phyloP scores from a whole-genome alignment of 1,140 invertebrate genomes.

The Drosophila prosaltans region DNA sequence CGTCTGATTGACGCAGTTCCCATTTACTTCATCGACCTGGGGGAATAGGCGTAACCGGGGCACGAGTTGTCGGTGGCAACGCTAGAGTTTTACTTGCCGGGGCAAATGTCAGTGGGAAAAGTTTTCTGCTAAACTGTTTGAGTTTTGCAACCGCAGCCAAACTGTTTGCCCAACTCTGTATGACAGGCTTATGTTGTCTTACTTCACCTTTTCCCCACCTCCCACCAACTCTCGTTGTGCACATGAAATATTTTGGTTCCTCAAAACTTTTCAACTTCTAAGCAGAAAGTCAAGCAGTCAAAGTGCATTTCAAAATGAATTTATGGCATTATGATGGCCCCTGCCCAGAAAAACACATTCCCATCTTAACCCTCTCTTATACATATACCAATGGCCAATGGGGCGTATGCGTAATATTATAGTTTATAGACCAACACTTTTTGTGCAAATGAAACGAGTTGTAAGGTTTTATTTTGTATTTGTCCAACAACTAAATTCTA shows the following conservation, averaged over 20 bases:
- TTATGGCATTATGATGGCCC: conserved; percentile 39
- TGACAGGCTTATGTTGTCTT: conserved; percentile 33
- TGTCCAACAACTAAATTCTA: conserved; percentile 22
- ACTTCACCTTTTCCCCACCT: conserved; percentile 19
- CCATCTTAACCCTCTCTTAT: background rate
- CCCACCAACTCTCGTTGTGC: background rate
- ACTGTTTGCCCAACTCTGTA: conserved; percentile 68
- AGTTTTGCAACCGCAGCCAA: conserved; percentile 61
- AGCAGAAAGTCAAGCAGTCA: conserved; percentile 74
- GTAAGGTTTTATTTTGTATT: conserved; percentile 10
- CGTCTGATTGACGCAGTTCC: conserved; percentile 34
- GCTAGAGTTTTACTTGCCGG: conserved; percentile 25
- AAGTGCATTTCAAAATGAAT: conserved; percentile 65
- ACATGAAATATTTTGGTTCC: conserved; percentile 4
- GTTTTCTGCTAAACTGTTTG: conserved; percentile 64
- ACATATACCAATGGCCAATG: background rate
- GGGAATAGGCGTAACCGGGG: conserved; percentile 10
- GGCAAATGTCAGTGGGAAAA: conserved; percentile 55
- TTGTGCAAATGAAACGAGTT: conserved; percentile 47
- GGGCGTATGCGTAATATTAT: conserved; percentile 68
- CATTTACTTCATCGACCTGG: conserved; percentile 7
- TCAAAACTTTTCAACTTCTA: conserved; percentile 49
- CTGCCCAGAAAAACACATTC: no score
- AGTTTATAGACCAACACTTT: conserved; percentile 22
- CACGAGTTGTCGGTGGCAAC: no score